Base-by-base conservation (phyloP, 2,113 vertebrate species). In the Polyodon spathula region DNA sequence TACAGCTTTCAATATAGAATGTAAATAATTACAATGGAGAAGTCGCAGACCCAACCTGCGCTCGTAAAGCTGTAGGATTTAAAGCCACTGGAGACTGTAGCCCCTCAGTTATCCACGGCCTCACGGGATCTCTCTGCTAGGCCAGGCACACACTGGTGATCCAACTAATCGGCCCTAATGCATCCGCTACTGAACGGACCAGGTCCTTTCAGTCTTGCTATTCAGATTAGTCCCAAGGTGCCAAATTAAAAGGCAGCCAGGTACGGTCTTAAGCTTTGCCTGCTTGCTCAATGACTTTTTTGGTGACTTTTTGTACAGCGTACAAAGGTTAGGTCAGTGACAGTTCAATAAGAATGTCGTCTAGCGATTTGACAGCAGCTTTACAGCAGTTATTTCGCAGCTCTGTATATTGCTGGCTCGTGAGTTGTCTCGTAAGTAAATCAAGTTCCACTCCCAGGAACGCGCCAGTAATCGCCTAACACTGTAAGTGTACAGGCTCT, bases 1-100 rank as follows among this genome's bases (percentile, higher is more conserved):
- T 50, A 50, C 48, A 50, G 14, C 48, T n/a, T 50, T 50, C 48
- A 50, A 50, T 50, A 50, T 5, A 50, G 48, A 11, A 50, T 50
- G 48, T 50, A 50, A 50, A 50, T 50, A 50, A 50, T 50, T 50
- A 50, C 15, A 11, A n/a, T 11, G 14, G 48, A 10, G 48, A 50
- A 50, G 48, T n/a, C 48, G 5, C 48, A 50, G 48, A 50, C 48
- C 48, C 48, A 50, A 5, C 48, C 15, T 50, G 48, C 14, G 48
- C 48, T 50, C 48, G 1, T 50, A 50, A 50, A 50, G 12, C 6
- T 50, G 5, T 50, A 50, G 48, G 48, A 50, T 50, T 50, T 50
- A 50, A n/a, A 50, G 48, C 48, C 12, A 14, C 48, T 50, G 48
- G 48, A 50, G 48, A 50, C 48, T 6, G 9, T 50, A n/a, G 10